Conservation (phyloP, 2,113 vertebrate genomes). For the Melanostigma gelatinosum region DNA sequence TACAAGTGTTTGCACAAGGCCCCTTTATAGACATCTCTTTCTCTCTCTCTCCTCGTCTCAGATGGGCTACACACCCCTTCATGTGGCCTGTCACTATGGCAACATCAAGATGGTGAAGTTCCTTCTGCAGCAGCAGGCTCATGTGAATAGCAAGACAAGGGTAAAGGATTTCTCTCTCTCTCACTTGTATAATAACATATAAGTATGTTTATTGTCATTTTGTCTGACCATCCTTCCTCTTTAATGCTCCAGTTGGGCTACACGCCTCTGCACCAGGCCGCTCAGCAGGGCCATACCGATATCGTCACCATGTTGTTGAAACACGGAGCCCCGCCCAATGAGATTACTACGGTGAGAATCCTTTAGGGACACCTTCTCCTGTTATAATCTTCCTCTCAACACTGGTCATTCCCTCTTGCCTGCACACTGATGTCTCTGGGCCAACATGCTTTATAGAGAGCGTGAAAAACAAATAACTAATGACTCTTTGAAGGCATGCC, state of each 20-base stretch:
- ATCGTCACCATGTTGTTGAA: conserved; percentile 94
- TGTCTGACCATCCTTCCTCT: neutral
- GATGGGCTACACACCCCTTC: conserved; percentile 97
- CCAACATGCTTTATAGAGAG: neutral
- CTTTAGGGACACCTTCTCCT: neutral
- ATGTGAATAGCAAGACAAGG: conserved; percentile 96
- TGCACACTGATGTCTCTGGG: neutral
- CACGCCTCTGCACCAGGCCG: conserved; percentile 95
- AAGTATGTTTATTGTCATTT: neutral
- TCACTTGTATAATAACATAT: neutral
- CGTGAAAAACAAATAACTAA: neutral
- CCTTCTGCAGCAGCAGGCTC: conserved; percentile 92
- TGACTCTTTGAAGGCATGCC: neutral
- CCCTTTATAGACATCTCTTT: neutral
- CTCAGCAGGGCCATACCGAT: conserved; percentile 96
- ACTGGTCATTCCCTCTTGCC: neutral
- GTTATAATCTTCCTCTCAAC: neutral
- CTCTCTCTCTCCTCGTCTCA: conserved; percentile 67
- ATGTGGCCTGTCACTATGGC: conserved; percentile 97
- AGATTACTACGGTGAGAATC: conserved; percentile 89
- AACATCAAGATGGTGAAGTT: conserved; percentile 99
- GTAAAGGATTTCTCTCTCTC: conserved; percentile 73
- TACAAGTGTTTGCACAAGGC: conserved; percentile 12
- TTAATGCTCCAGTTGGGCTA: conserved; percentile 88
- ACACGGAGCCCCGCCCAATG: conserved; percentile 92